A percentile compares a stretch with the other conserved stretches of the same genome.
Conservation (phyloP, 1,140 invertebrate genomes). For the Varroa destructor region DNA sequence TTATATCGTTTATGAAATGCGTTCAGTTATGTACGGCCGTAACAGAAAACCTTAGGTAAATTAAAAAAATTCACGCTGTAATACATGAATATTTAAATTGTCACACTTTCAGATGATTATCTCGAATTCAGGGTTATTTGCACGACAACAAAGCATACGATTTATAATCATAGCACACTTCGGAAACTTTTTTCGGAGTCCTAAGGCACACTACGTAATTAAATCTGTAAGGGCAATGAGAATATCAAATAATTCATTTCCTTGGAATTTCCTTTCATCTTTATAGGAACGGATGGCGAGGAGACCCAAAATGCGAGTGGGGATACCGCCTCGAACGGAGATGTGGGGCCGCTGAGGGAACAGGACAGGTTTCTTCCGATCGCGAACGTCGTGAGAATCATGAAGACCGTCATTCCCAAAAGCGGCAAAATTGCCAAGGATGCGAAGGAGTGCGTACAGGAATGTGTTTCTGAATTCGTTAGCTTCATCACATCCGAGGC, state of each 20-base stretch:
- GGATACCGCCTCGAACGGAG: conserved; percentile 9
- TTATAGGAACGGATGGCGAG: conserved; percentile 11
- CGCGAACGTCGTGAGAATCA: conserved; percentile 96
- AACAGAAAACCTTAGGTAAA: background rate
- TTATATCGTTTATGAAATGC: background rate
- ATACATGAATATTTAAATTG: too few species aligned
- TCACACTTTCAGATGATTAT: too few species aligned
- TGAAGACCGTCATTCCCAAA: conserved; percentile 93
- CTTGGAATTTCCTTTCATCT: background rate
- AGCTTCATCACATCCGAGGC: conserved; percentile 93
- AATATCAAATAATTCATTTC: background rate
- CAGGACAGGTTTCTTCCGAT: conserved; percentile 66
- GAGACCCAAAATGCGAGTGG: conserved; percentile 9
- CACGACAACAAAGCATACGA: too few species aligned
- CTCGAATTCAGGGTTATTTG: too few species aligned
- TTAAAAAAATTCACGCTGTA: background rate
- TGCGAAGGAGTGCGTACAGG: conserved; percentile 96
- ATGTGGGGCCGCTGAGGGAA: conserved; percentile 24
- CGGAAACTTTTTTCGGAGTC: too few species aligned
- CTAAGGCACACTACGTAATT: too few species aligned
- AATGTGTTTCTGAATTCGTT: conserved; percentile 98
- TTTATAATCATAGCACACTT: too few species aligned
- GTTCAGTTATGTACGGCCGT: background rate
- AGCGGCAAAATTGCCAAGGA: conserved; percentile 98
- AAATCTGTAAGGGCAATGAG: too few species aligned